phyloP scores from a whole-genome alignment of 2,888 invertebrate species.

The Scaptomyza tumidula region DNA sequence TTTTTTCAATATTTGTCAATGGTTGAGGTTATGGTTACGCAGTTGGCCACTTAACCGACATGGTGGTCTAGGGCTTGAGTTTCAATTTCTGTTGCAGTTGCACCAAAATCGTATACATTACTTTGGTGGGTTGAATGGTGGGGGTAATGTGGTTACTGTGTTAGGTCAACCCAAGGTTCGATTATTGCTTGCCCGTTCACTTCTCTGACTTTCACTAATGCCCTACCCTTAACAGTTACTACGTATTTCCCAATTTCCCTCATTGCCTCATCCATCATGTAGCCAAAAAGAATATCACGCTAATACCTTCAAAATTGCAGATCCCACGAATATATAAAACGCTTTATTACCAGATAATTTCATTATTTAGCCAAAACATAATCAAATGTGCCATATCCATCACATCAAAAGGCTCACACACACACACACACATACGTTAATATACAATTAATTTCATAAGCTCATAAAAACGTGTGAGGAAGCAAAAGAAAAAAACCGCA shows the following conservation, averaged over 20 bases:
- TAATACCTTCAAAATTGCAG: constrained; percentile 56
- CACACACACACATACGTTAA: constrained; percentile 45
- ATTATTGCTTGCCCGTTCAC: constrained; percentile 5
- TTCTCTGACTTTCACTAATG: constrained; percentile 9
- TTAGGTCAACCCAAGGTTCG: constrained; percentile 54
- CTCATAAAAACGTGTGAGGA: constrained; percentile 73
- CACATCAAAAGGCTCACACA: constrained; percentile 46
- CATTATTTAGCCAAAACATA: constrained; percentile 76
- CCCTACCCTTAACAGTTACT: constrained; percentile 7
- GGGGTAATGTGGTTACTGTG: constrained; percentile 65
- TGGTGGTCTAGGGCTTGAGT: constrained; percentile 42
- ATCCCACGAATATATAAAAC: constrained; percentile 51
- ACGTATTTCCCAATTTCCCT: not conserved
- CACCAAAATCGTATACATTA: constrained; percentile 32
- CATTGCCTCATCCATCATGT: constrained; percentile 21
- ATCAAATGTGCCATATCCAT: constrained; percentile 74
- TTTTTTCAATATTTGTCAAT: constrained; percentile 69
- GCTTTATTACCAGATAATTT: constrained; percentile 76
- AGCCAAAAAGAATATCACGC: constrained; percentile 44
- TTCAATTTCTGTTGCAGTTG: constrained; percentile 8
- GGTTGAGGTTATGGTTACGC: constrained; percentile 50
- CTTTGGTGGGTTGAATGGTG: constrained; percentile 5
- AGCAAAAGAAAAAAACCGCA: constrained; percentile 35
- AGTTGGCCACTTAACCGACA: constrained; percentile 62
- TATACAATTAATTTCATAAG: constrained; percentile 76